A percentile compares a stretch with the other conserved stretches of the same genome.
These are phyloP conservation scores for Anguilla pacifica DNA, from an alignment of 2,797 vertebrate species.

Conservation along the genomic window DNA sequence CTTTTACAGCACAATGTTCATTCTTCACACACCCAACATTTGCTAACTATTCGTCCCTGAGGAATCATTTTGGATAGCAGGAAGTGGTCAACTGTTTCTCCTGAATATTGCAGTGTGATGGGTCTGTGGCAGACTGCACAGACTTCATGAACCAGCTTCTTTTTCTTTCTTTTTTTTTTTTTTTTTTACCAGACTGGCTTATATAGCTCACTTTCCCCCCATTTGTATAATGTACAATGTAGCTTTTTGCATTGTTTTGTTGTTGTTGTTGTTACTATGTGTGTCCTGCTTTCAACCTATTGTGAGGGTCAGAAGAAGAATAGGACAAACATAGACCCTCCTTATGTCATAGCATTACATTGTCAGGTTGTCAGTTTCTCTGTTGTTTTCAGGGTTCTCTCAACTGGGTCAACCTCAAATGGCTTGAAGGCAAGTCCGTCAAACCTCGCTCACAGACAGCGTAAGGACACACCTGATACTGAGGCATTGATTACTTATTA, in stretches of 20 bases:
- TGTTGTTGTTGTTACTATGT: not conserved
- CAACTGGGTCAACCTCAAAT: not conserved
- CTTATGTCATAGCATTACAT: not conserved
- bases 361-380: not conserved
- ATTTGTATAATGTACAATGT: not conserved
- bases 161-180: not conserved
- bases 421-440: not conserved
- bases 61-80: not conserved
- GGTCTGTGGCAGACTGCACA: not conserved
- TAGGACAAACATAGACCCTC: not conserved
- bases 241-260: not conserved
- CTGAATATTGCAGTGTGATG: not conserved
- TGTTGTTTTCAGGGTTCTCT: not conserved
- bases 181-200: not conserved
- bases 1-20: not conserved
- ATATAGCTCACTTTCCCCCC: not conserved
- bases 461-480: not conserved
- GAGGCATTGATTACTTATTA: not conserved
- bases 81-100: not conserved
- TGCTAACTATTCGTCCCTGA: not conserved
- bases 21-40: not conserved
- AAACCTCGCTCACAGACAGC: not conserved
- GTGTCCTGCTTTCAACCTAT: not conserved
- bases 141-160: not conserved
- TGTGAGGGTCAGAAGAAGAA: not conserved